phyloP scores from a whole-genome alignment of 30 jellyfish, hydroid and myxozoan species.

The Chrysaora quinquecirrha region DNA sequence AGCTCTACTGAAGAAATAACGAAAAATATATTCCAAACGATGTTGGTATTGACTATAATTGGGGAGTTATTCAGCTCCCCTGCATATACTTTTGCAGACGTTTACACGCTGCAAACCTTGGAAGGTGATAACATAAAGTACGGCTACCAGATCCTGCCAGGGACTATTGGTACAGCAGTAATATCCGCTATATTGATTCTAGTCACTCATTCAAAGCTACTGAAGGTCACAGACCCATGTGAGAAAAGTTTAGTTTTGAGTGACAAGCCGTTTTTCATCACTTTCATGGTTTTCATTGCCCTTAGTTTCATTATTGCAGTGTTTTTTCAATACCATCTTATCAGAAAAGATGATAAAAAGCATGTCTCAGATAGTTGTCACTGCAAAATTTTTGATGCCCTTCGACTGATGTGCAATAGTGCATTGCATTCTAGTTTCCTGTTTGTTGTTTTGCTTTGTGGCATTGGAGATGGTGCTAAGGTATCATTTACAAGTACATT shows the following conservation, averaged over 20 bases:
- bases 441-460: constrained; percentile 73
- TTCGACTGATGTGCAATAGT: constrained; percentile 24
- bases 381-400: constrained; percentile 70
- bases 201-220: constrained; percentile 22
- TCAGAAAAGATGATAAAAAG: background rate
- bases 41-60: constrained; percentile 54
- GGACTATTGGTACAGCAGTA: constrained; percentile 75
- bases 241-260: constrained; percentile 63
- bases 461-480: constrained; percentile 79
- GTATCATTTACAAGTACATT: constrained; percentile 60
- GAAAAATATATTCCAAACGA: constrained; percentile 28
- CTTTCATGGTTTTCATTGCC: constrained; percentile 62
- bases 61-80: constrained; percentile 95
- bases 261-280: constrained; percentile 70
- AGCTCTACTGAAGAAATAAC: constrained; percentile 61
- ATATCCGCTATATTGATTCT: constrained; percentile 41
- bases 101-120: constrained; percentile 78
- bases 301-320: constrained; percentile 56
- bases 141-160: constrained; percentile 85
- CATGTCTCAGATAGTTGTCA: background rate
- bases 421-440: constrained; percentile 56
- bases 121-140: constrained; percentile 39
- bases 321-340: constrained; percentile 49
- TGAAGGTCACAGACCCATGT: constrained; percentile 37
- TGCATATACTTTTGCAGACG: constrained; percentile 88